Evolutionary conservation across 2,888 invertebrate genomes (phyloP).

Genomic region (Deladenus siricidicola): DNA sequence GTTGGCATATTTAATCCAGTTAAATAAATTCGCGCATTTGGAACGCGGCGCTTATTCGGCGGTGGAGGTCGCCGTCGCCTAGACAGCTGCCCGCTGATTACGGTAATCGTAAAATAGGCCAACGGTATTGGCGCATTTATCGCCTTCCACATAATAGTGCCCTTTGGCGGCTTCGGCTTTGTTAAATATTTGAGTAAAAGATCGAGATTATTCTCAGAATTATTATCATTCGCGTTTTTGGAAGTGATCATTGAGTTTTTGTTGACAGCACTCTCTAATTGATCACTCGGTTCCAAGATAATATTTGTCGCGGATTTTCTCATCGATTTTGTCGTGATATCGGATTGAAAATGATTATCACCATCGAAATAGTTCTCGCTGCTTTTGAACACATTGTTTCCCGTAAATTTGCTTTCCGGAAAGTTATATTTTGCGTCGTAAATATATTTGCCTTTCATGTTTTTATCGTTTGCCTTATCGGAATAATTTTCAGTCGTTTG

Average conservation of each 20-base stretch:
- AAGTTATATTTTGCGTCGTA: background rate
- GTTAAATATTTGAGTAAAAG: constrained; percentile 11
- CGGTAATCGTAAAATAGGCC: constrained; percentile 18
- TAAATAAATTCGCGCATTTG: constrained; percentile 18
- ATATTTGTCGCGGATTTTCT: background rate
- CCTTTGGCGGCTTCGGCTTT: constrained; percentile 17
- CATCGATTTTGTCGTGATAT: background rate
- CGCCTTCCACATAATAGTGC: constrained; percentile 17
- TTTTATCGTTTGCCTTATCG: background rate
- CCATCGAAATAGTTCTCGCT: background rate
- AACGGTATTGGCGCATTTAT: constrained; percentile 13
- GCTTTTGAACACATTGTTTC: background rate
- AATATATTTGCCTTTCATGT: background rate
- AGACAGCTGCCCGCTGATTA: constrained; percentile 18
- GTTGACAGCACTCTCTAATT: background rate
- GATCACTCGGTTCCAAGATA: background rate
- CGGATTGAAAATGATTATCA: background rate
- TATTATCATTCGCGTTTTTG: background rate
- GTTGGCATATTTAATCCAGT: constrained; percentile 21
- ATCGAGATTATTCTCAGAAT: constrained; percentile 17
- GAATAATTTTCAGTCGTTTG: background rate
- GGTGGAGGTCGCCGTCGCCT: constrained; percentile 14
- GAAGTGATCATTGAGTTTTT: background rate
- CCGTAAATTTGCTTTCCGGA: background rate
- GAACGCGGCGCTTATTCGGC: constrained; percentile 2